Percentiles rank a stretch among this genome's conserved stretches.
Evolutionary conservation across 30 jellyfish, hydroid and myxozoan species (phyloP).

Genomic region (Phacellophora camtschatica): DNA sequence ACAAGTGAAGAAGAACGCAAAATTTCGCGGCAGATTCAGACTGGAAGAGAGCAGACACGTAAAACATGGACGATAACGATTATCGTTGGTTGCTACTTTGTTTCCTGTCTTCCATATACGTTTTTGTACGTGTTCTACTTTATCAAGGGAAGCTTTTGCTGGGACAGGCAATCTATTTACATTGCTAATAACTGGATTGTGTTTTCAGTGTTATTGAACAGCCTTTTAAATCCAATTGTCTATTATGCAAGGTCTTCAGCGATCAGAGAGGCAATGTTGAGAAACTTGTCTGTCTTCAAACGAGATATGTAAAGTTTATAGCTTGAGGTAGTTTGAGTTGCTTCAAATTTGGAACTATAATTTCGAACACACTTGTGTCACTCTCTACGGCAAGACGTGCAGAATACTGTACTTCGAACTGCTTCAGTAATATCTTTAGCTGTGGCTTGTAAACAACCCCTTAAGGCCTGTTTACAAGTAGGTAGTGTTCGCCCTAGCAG

Average conservation of each 20-base stretch:
- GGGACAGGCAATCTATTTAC: neutral
- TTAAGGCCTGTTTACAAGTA: too few species aligned
- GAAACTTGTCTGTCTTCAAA: too few species aligned
- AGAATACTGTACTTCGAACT: too few species aligned
- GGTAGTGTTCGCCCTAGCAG: too few species aligned
- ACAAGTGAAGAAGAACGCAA: neutral
- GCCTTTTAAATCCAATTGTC: constrained; percentile 9
- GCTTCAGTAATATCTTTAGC: too few species aligned
- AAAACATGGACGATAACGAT: neutral
- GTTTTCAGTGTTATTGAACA: constrained; percentile 14
- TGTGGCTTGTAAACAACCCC: too few species aligned
- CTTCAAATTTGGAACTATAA: too few species aligned
- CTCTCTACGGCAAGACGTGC: too few species aligned
- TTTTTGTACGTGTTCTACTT: neutral
- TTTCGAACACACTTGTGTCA: too few species aligned
- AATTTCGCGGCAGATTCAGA: neutral
- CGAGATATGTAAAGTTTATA: too few species aligned
- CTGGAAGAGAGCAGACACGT: neutral
- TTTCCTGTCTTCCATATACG: neutral
- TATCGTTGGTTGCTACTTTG: neutral
- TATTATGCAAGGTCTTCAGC: constrained; percentile 6
- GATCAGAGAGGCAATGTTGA: neutral
- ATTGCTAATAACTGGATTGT: neutral
- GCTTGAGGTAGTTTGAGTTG: too few species aligned
- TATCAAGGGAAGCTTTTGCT: neutral